Evolutionary conservation across 1,140 invertebrate species (phyloP), one percentile per base, ranked within the genome.

Genomic region (Bilobella aurantiaca): DNA sequence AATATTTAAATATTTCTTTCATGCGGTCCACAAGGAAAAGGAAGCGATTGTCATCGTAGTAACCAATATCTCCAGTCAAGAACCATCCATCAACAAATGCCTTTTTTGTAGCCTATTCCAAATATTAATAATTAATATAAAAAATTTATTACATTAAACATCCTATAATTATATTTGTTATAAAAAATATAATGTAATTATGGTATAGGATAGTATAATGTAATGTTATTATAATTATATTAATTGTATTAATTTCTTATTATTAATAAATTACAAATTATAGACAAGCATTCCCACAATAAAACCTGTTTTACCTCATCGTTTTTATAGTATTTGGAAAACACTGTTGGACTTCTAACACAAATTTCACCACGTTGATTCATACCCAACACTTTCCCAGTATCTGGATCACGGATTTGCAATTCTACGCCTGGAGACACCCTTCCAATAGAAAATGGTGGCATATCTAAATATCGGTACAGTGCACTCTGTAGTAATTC

Each of bases 1-100:
- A 67, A 57, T 74, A 74, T 63, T 77, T 77, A 56, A 77, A 75
- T 29, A 76, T 73, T 65, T 76, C 75, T 63, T 76, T 77, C 1
- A 71, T 65, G 34, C 76, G 71, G 62, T 76, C 76, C 27, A 74
- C 67, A 25, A 77, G 65, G 53, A 68, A 73, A n/a, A 77, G 65
- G 46, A 65, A 72, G 27, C 72, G 75, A 28, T 75, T 72, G 14
- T 71, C 64, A 53, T 75, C 71, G 42, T 73, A 75, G 27, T 71
- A 73, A 25, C 72, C 76, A 57, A 76, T 64, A 61, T 77, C 76
- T 1, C 76, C 76, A 12, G 76, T 76, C 37, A 65, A 69, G 53
- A 77, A 68, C 70, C 73, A 77, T 1, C 74, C 74, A 31, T 75
- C 69, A 12, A 62, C 34, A 58, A 72, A 72, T 1, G 70, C 59